Percentiles rank a stretch among this genome's conserved stretches.
phyloP scores from a whole-genome alignment of 2,113 vertebrate genomes.

The Oryzias javanicus region DNA sequence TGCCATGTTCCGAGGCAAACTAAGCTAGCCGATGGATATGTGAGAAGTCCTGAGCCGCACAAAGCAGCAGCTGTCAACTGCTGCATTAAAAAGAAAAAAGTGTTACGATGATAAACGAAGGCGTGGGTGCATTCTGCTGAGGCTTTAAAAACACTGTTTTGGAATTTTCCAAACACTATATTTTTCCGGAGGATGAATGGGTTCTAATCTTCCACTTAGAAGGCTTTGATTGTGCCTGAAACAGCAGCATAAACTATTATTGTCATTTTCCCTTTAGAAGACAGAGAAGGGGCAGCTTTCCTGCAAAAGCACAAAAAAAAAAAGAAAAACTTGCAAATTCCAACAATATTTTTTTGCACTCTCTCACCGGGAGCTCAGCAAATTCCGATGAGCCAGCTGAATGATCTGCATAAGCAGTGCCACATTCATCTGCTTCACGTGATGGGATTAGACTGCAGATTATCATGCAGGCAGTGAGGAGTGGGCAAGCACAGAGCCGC shows the following conservation, averaged over 20 bases:
- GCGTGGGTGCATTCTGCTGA: conserved; percentile 45
- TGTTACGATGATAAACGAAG: conserved; percentile 64
- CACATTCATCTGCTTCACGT: conserved; percentile 24
- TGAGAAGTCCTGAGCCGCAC: conserved; percentile 31
- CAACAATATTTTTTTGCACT: conserved; percentile 11
- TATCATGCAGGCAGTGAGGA: conserved; percentile 33
- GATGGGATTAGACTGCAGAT: conserved; percentile 60
- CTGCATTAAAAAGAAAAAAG: conserved; percentile 32
- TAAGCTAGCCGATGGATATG: conserved; percentile 46
- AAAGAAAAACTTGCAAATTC: background rate
- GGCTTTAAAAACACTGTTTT: conserved; percentile 39
- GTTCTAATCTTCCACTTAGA: conserved; percentile 40
- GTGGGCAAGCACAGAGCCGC: conserved; percentile 29
- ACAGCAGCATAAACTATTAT: conserved; percentile 51
- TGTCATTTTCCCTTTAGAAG: conserved; percentile 39
- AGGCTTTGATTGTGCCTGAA: conserved; percentile 34
- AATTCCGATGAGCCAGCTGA: conserved; percentile 38
- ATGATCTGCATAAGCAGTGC: conserved; percentile 32
- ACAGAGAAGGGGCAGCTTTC: conserved; percentile 22
- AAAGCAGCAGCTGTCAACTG: conserved; percentile 37
- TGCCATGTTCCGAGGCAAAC: conserved; percentile 41
- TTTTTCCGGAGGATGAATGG: conserved; percentile 49
- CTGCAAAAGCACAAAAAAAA: conserved; percentile 26
- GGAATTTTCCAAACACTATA: conserved; percentile 41
- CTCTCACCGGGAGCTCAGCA: conserved; percentile 35